These are phyloP conservation scores for Dasypolia templi DNA, from an alignment of 2,888 invertebrate species.

Conservation along the genomic window DNA sequence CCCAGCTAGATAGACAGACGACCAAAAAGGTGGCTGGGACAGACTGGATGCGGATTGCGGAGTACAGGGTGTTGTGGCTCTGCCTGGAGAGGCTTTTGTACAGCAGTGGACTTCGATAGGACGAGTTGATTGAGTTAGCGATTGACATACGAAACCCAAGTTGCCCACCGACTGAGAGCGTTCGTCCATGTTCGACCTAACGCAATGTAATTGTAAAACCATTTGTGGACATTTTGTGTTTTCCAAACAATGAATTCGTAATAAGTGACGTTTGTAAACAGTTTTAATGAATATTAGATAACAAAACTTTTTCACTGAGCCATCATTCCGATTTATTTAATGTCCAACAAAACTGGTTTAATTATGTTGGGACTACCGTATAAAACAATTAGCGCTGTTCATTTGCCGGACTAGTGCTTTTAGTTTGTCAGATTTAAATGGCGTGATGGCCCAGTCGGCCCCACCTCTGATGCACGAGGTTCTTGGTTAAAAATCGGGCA, in stretches of 20 bases:
- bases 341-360: constrained; percentile 75
- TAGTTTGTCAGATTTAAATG: background rate
- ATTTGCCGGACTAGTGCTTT: background rate
- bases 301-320: constrained; percentile 73
- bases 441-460: background rate
- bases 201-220: constrained; percentile 11
- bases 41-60: background rate
- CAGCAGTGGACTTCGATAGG: background rate
- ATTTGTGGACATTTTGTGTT: constrained; percentile 26
- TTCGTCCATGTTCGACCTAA: background rate
- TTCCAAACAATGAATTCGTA: constrained; percentile 52
- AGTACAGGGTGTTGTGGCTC: too few relatives aligned
- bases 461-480: background rate
- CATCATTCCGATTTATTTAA: constrained; percentile 79
- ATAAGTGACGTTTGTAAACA: constrained; percentile 46
- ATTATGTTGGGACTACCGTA: constrained; percentile 69
- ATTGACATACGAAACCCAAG: background rate
- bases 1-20: background rate
- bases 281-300: constrained; percentile 58
- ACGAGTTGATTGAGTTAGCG: background rate
- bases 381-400: constrained; percentile 6
- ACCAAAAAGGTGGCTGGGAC: background rate
- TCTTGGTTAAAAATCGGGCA: background rate
- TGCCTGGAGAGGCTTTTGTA: background rate
- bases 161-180: background rate